Evolutionary conservation across 2,113 vertebrate species (phyloP).

Genomic region (Brevimyrus niger): DNA sequence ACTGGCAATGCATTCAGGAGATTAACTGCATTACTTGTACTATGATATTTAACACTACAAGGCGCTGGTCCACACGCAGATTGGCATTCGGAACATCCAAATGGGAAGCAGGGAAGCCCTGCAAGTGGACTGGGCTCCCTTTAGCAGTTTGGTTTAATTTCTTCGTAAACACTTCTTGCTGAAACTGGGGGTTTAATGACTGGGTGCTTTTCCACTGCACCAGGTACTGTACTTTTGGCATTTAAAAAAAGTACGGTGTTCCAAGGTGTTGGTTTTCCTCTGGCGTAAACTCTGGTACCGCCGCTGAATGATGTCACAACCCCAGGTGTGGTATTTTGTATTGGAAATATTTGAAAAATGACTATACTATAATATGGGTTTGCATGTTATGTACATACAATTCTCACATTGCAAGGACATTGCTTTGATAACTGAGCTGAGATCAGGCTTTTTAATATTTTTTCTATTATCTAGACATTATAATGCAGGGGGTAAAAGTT

Average conservation of each 20-base stretch:
- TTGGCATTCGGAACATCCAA: not conserved
- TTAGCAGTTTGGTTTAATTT: not conserved
- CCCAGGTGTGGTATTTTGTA: not conserved
- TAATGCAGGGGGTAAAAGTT: not conserved
- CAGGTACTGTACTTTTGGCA: not conserved
- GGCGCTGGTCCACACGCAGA: not conserved
- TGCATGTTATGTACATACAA: too few species aligned
- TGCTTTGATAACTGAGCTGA: too few species aligned
- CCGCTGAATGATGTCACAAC: not conserved
- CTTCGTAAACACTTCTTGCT: not conserved
- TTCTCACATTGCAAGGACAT: not conserved
- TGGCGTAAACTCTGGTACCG: not conserved
- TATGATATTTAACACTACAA: conserved; percentile 13
- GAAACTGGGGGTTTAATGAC: not conserved
- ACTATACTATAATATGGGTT: not conserved
- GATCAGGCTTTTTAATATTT: too few species aligned
- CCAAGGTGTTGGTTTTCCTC: not conserved
- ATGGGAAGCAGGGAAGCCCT: not conserved
- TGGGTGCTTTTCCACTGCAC: not conserved
- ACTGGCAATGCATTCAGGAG: not conserved
- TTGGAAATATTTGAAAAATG: not conserved
- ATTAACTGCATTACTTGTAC: conserved; percentile 5
- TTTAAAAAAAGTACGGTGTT: not conserved
- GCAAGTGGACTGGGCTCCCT: not conserved
- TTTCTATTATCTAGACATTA: too few species aligned